These are phyloP conservation scores for Alcis repandata DNA, from an alignment of 2,888 invertebrate genomes.

Conservation along the genomic window DNA sequence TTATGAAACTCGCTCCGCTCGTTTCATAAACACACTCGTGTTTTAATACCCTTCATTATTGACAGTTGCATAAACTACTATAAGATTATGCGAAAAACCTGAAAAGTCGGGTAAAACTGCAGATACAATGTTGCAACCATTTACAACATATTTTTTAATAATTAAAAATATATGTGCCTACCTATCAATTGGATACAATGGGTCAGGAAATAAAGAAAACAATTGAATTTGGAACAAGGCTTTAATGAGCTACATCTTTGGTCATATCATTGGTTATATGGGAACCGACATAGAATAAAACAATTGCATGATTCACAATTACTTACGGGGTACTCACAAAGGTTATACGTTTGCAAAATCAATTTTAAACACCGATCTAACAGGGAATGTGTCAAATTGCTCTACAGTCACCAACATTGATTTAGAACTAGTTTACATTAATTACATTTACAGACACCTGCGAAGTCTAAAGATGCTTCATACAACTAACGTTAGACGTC, in stretches of 20 bases:
- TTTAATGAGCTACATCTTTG: slow-evolving; percentile 88
- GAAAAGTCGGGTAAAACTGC: too few species aligned
- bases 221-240: slow-evolving; percentile 72
- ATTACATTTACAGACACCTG: not conserved
- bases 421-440: slow-evolving; percentile 16
- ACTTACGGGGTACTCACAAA: slow-evolving; percentile 8
- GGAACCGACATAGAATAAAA: slow-evolving; percentile 63
- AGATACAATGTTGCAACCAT: too few species aligned
- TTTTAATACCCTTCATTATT: too few species aligned
- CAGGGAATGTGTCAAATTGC: slow-evolving; percentile 29
- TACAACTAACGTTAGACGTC: too few species aligned
- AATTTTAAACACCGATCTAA: slow-evolving; percentile 15
- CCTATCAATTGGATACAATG: not conserved
- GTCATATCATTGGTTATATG: slow-evolving; percentile 89
- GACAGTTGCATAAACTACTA: too few species aligned
- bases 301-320: slow-evolving; percentile 31
- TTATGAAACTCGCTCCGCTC: too few species aligned
- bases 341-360: not conserved
- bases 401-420: slow-evolving; percentile 53
- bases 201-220: slow-evolving; percentile 55
- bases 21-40: too few species aligned
- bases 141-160: too few species aligned
- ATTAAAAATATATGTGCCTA: too few species aligned
- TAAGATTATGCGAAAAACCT: too few species aligned
- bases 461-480: not conserved